Evolutionary conservation across 2,797 vertebrate species (phyloP).

Genomic region (Trachurus trachurus): DNA sequence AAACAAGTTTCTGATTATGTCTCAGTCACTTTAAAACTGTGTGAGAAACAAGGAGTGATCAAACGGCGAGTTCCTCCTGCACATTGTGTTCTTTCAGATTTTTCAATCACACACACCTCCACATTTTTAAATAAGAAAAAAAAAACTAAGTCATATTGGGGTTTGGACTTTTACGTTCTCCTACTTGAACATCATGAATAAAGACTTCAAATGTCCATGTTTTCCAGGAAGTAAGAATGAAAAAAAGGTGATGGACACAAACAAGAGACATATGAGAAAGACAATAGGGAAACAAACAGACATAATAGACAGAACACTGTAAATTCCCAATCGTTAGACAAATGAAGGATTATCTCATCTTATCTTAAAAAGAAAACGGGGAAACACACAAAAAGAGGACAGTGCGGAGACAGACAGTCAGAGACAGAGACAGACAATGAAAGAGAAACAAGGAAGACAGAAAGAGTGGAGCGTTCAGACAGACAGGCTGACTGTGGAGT

Average conservation of each 20-base stretch:
- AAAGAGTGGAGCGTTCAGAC: constrained; percentile 3
- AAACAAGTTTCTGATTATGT: neutral
- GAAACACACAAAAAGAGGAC: neutral
- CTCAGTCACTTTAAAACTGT: neutral
- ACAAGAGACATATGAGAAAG: neutral
- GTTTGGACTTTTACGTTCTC: neutral
- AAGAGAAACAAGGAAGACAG: neutral
- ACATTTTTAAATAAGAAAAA: neutral
- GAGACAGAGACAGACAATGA: constrained; percentile 15
- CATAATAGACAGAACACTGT: no score
- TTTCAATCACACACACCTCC: neutral
- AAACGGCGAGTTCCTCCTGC: neutral
- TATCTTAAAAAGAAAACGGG: neutral
- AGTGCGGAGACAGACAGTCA: constrained; percentile 13
- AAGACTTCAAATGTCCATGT: neutral
- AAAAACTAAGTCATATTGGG: neutral
- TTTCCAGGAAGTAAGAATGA: constrained; percentile 15
- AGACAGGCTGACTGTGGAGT: constrained; percentile 42
- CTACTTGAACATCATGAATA: neutral
- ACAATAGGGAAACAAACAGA: constrained; percentile 16
- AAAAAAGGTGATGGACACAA: neutral
- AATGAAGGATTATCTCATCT: no score
- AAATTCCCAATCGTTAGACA: no score
- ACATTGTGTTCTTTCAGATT: neutral
- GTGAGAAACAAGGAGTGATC: neutral